Evolutionary conservation across 2,797 vertebrate species (phyloP).

Genomic region (Oreochromis mossambicus): DNA sequence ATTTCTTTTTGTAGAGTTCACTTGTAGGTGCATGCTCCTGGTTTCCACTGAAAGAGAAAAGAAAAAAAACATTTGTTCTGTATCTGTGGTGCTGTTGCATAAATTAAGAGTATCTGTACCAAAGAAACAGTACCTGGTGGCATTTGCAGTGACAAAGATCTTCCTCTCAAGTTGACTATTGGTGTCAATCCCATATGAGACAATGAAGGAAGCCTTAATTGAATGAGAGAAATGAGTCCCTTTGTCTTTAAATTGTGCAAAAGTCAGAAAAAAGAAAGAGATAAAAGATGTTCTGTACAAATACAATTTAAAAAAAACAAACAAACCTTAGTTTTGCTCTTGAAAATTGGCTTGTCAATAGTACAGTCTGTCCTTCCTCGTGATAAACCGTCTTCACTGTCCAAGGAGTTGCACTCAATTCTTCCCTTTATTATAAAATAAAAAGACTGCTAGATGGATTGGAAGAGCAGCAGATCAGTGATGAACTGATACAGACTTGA

Average conservation of each 20-base stretch:
- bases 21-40: too few relatives aligned
- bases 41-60: too few relatives aligned
- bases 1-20: too few relatives aligned
- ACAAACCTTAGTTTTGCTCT: slow-evolving; percentile 22
- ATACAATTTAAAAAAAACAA: too few relatives aligned
- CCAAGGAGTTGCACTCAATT: accelerated
- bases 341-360: background rate
- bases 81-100: too few relatives aligned
- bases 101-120: too few relatives aligned
- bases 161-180: background rate
- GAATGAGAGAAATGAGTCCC: background rate
- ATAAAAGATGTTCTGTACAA: background rate
- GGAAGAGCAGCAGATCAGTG: background rate
- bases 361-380: background rate
- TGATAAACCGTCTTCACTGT: background rate
- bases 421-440: background rate
- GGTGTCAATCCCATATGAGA: slow-evolving; percentile 74
- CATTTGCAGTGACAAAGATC: too few relatives aligned
- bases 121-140: accelerated
- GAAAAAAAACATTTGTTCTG: too few relatives aligned
- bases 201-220: slow-evolving; percentile 68
- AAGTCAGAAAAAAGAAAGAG: background rate
- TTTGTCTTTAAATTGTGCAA: background rate
- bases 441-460: accelerated
- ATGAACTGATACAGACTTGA: background rate